Evolutionary conservation across 1,140 invertebrate species (phyloP), one percentile per base, ranked within the genome.

Genomic region (Globodera ellingtonae): DNA sequence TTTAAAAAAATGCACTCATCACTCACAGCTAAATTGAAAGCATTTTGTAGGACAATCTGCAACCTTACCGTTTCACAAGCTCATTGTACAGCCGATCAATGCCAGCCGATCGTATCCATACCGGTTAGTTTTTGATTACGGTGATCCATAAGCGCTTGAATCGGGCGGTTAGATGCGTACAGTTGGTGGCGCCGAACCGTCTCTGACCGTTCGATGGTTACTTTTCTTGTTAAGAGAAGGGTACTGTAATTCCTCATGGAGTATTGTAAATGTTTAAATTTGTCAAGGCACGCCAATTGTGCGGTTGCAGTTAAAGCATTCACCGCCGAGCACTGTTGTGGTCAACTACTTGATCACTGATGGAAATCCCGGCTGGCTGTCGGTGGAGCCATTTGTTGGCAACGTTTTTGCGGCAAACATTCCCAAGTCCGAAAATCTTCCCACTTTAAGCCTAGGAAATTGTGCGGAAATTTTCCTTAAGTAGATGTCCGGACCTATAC

Each of bases 361-460:
- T 21, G 75, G 82, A 21, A 84, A 84, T 78, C 83, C 83, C 47
- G 83, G 83, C 44, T 84, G 83, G 83, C 59, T 84, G 65, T 59
- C 83, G 15, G 74, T 84, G 56, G 83, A 84, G 75, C 66, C 65
- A 24, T 84, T 84, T 67, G 72, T 70, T 52, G 83, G 83, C 48
- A 84, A 84, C 80, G 62, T 85, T 65, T 84, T 72, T 75, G 74
- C 80, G 44, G 83, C 78, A n/a, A 78, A 85, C 21, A 21, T 84
- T 6, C 83, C 83, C 48, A 83, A 70, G 72, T 79, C 13, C 13
- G 1, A 52, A 13, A 21, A 46, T 10, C 15, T 8, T 24, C 1
- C 10, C 21, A 72, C 10, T 56, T 74, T 65, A 21, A 48, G 44
- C 48, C 62, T 56, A n/a, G 56, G 73, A 35, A 35, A 35, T n/a